Evolutionary conservation across 2,888 invertebrate species (phyloP).

Genomic region (Orthosia gothica): DNA sequence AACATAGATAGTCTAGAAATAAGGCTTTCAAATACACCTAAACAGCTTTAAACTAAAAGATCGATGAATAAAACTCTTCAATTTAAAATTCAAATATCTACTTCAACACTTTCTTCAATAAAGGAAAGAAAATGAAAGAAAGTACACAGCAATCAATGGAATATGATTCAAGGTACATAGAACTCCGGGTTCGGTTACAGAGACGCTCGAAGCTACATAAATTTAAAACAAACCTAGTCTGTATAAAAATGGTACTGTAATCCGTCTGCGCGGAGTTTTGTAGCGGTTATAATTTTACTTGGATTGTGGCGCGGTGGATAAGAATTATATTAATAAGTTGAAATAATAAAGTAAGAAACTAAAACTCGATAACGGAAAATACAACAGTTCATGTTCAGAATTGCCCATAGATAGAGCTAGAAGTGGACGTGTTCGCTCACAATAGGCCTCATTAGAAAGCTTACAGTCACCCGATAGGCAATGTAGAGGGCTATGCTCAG

Average conservation of each 20-base stretch:
- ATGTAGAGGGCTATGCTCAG: too few species aligned
- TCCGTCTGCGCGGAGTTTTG: constrained; percentile 75
- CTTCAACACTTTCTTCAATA: constrained; percentile 28
- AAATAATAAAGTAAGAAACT: too few species aligned
- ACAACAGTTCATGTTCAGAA: too few species aligned
- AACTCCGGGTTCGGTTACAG: constrained; percentile 42
- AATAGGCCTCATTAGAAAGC: too few species aligned
- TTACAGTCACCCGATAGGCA: too few species aligned
- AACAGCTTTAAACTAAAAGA: constrained; percentile 1
- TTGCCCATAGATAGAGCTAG: too few species aligned
- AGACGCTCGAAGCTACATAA: constrained; percentile 63
- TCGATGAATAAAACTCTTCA: constrained; percentile 19
- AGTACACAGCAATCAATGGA: constrained; percentile 51
- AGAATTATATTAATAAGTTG: neutral
- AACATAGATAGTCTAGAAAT: neutral
- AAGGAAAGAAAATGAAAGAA: neutral
- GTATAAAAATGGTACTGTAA: constrained; percentile 79
- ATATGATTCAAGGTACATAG: constrained; percentile 40
- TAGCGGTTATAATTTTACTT: constrained; percentile 74
- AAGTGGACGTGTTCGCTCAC: too few species aligned
- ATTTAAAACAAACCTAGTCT: constrained; percentile 75
- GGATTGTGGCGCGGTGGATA: constrained; percentile 50
- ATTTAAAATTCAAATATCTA: constrained; percentile 41
- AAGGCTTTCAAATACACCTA: neutral
- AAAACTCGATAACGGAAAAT: too few species aligned